Base-by-base conservation (phyloP, 2,888 invertebrate species). In the Digitonthophagus gazella region DNA sequence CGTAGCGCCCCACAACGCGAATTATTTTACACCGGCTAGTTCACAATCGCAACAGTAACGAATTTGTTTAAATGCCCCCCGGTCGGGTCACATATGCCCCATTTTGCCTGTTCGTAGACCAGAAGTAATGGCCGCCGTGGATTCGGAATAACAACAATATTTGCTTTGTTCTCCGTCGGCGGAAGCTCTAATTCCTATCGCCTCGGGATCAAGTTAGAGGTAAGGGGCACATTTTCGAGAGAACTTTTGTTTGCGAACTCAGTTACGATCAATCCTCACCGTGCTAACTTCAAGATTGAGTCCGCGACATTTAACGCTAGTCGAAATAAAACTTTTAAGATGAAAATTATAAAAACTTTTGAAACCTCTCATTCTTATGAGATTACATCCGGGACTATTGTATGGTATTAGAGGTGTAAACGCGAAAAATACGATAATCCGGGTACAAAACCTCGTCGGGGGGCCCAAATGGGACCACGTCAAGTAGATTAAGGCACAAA, bases 1-100 rank as follows among this genome's bases (percentile, higher is more conserved):
- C 78, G 77, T 75, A 71, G 81, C 72, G 81, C 76, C 76, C 81
- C 77, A 79, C 80, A 79, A 78, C 79, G 75, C 69, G 75, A 74
- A 76, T 79, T 72, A 73, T 74, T 73, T 76, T 73, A 75, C 72
- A 72, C 72, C 69, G 69, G 69, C 67, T 72, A 70, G 71, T 71
- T 71, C 65, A 15, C 8, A 20, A 18, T 61, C 65, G 63, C 64
- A 61, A 65, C 22, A 65, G 73, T 72, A 72, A 71, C 64, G 58
- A 68, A 68, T 73, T 66, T 69, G 67, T 69, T 63, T 67, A 67
- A 70, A 66, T 71, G 28, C 64, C 58, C 65, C 64, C 56, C 64
- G 55, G 54, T n/a, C n/a, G 18, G n/a, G n/a, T n/a, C 61, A 20
- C 61, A 61, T 61, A 61, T 61, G 61, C 61, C 61, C 19, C 61